Evolutionary conservation across 2,888 invertebrate genomes (phyloP).

Genomic region (Eilema griseolum): DNA sequence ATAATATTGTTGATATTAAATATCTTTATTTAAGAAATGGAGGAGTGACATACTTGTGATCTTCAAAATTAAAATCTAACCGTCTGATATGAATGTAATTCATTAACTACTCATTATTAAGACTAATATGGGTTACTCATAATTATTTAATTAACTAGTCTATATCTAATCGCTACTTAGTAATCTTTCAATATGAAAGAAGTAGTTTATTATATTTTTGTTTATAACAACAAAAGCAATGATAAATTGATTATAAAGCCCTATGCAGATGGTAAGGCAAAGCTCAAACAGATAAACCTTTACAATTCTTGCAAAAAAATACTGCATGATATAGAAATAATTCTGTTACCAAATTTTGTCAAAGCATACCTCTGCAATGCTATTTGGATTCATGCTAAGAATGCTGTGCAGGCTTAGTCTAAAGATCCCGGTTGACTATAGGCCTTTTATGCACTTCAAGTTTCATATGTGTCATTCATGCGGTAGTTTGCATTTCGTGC

Average conservation of each 20-base stretch:
- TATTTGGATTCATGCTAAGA: too few species aligned
- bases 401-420: too few species aligned
- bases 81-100: neutral
- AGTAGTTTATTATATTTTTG: neutral
- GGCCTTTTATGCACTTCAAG: neutral
- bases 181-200: conserved; percentile 7
- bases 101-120: neutral
- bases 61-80: neutral
- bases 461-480: too few species aligned
- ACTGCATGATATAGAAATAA: neutral
- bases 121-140: neutral
- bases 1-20: conserved; percentile 1
- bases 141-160: neutral
- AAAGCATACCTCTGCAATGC: neutral
- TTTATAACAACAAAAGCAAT: neutral
- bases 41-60: neutral
- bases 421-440: neutral
- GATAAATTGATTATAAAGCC: neutral
- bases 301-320: neutral
- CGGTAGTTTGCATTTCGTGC: too few species aligned
- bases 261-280: neutral
- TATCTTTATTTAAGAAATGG: neutral
- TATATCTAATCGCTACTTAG: neutral
- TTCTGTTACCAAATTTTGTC: neutral
- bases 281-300: too few species aligned